Base-by-base conservation (phyloP, 2,888 invertebrate genomes). In the Chaitophorus viminalis region DNA sequence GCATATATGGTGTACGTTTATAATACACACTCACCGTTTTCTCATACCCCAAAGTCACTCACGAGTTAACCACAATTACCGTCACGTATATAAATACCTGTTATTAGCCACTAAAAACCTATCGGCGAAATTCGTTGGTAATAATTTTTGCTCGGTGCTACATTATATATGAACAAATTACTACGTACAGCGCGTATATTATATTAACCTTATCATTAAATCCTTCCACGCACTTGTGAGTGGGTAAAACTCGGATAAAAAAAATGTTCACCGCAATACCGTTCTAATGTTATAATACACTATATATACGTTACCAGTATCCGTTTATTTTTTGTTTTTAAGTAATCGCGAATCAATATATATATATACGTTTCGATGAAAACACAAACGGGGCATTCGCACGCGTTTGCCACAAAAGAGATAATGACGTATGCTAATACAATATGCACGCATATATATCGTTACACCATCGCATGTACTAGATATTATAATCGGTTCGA, bases 21-120 rank as follows among this genome's bases (percentile, higher is more conserved):
- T 60, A 25, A 46, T 11, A 46, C 46, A 14, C 46, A 3, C 14
- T 1, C 52, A 0, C 31, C 33, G 52, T 46, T 68, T 46, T 68
- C 31, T 25, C n/a, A 82, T 54, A 72, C 52, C 33, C 82, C 72
- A 81, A 46, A 82, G 82, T 82, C 82, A 82, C 82, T 81, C 81
- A 82, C 82, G 82, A 82, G 52, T 52, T 82, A 72, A 82, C 82
- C 82, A 52, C 82, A 72, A 72, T 82, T 46, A 81, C 81, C 81
- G 81, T 68, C 81, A 70, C 82, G 82, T 82, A 82, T 31, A 81
- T 52, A 82, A 70, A 82, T 82, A 82, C 52, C 52, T 82, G 33
- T 82, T 82, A 82, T 82, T 72, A 33, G 72, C 52, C 70, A 54
- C 81, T 68, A 31, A 70, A 31, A 70, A 33, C 72, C 72, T 82